These are phyloP conservation scores for Pyrocephalus nanus DNA, from an alignment of 2,797 vertebrate genomes.

Conservation along the genomic window DNA sequence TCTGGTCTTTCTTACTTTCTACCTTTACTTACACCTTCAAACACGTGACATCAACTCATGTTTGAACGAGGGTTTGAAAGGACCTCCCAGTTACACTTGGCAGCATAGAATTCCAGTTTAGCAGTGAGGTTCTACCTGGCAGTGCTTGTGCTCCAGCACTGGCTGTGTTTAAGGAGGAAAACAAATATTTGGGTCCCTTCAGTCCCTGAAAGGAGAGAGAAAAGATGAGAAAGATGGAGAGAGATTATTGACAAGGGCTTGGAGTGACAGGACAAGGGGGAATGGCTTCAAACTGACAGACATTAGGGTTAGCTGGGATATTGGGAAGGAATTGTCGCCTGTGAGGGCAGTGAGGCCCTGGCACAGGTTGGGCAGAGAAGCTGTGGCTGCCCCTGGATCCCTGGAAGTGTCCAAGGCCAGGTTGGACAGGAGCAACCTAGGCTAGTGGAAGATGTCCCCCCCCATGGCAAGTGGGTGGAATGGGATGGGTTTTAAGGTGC, in stretches of 20 bases:
- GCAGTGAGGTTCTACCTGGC: background rate
- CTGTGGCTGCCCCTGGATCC: background rate
- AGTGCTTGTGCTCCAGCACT: background rate
- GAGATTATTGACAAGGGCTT: background rate
- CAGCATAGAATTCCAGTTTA: background rate
- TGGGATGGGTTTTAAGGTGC: background rate
- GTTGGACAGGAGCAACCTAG: accelerated
- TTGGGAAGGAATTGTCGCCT: background rate
- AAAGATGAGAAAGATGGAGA: background rate
- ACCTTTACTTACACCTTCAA: background rate
- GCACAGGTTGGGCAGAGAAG: background rate
- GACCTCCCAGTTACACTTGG: background rate
- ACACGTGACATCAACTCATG: background rate
- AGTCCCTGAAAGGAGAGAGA: no score
- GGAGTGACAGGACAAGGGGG: background rate
- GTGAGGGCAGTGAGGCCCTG: background rate
- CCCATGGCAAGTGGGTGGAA: background rate
- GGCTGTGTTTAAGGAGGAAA: background rate
- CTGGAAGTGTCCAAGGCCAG: background rate
- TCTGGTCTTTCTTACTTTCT: background rate
- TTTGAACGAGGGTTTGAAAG: background rate
- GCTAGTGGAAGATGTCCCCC: accelerated
- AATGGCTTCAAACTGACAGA: background rate
- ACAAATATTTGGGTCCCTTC: background rate
- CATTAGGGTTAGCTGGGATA: accelerated